Evolutionary conservation across 2,113 vertebrate species (phyloP).

Genomic region (Capreolus pygargus): DNA sequence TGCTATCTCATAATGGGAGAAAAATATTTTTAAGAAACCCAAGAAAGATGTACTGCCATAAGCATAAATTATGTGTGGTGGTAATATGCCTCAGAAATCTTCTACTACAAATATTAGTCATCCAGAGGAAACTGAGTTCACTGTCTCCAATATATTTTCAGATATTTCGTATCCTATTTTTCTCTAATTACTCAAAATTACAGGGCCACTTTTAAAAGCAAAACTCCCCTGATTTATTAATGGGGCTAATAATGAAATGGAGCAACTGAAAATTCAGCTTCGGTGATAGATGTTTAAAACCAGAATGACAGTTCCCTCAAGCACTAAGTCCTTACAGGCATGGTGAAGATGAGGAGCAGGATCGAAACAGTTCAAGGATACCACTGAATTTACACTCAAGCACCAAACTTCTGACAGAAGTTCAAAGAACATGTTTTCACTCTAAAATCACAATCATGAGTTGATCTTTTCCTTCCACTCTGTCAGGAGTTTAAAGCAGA

Average conservation of each 20-base stretch:
- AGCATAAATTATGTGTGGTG: background rate
- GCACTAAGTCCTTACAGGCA: background rate
- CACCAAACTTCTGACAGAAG: background rate
- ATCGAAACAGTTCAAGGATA: background rate
- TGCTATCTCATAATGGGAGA: constrained; percentile 24
- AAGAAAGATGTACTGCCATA: background rate
- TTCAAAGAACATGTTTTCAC: background rate
- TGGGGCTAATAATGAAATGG: background rate
- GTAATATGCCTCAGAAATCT: background rate
- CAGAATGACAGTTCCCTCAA: background rate
- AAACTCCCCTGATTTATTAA: constrained; percentile 24
- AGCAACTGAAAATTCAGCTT: background rate
- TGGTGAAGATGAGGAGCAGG: background rate
- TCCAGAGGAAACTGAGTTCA: background rate
- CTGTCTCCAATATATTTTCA: background rate
- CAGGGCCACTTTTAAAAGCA: background rate
- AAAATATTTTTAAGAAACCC: background rate
- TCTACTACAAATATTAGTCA: background rate
- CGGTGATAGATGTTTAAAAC: background rate
- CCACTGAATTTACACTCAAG: background rate
- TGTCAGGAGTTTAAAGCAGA: background rate
- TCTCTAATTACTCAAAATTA: constrained; percentile 43
- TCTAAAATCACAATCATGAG: background rate
- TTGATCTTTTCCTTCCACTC: background rate
- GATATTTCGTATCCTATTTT: background rate